These are phyloP conservation scores for Julus scandinavius DNA, from an alignment of 2,888 invertebrate species.

Conservation along the genomic window DNA sequence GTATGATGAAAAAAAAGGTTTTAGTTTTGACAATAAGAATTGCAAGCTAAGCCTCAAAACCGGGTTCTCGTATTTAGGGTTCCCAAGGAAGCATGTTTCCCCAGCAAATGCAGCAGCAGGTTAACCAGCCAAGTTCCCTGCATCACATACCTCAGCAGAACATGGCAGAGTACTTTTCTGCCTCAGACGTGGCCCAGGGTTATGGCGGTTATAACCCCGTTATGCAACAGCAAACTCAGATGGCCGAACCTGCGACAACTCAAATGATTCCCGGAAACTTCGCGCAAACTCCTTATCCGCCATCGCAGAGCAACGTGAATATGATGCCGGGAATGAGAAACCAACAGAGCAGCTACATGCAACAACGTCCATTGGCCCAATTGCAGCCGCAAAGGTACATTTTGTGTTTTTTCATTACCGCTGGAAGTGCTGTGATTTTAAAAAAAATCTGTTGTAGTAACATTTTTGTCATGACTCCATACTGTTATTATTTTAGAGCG, in stretches of 20 bases:
- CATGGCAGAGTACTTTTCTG: conserved; percentile 53
- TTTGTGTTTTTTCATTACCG: not conserved
- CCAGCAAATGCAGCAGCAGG: conserved; percentile 57
- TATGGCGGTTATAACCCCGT: conserved; percentile 56
- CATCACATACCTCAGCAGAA: conserved; percentile 58
- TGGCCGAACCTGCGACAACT: conserved; percentile 53
- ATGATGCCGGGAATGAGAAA: conserved; percentile 58
- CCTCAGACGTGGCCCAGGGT: conserved; percentile 56
- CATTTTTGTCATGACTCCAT: no score
- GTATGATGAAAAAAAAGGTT: not conserved
- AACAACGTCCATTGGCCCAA: conserved; percentile 57
- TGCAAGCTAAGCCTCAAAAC: not conserved
- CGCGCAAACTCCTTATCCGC: conserved; percentile 50
- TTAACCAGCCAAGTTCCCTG: conserved; percentile 56
- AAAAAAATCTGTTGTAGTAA: no score
- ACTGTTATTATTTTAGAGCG: conserved; percentile 51
- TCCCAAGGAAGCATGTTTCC: conserved; percentile 56
- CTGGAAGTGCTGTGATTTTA: no score
- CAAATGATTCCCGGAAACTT: conserved; percentile 56
- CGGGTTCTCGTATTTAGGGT: conserved; percentile 24
- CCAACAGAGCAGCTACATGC: conserved; percentile 55
- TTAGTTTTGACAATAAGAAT: not conserved
- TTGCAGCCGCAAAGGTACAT: conserved; percentile 57
- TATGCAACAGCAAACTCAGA: conserved; percentile 55
- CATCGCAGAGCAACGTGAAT: conserved; percentile 56